Conservation (phyloP, 2,113 vertebrate species). For the Origma solitaria region DNA sequence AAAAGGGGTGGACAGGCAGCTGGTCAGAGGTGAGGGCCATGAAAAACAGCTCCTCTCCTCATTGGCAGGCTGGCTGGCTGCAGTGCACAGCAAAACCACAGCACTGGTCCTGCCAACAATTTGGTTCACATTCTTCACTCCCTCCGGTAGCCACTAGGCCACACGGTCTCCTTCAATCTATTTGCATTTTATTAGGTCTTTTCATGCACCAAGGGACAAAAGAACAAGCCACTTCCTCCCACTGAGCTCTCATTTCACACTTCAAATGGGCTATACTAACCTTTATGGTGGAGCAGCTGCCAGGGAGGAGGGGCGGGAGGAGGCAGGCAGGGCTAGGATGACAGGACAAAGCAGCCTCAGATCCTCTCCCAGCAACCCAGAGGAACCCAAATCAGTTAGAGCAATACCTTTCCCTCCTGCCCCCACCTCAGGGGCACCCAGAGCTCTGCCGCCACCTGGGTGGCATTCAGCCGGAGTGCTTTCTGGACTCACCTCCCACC, state of each 20-base stretch:
- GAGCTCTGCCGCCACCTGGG: background rate
- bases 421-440: background rate
- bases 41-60: background rate
- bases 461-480: background rate
- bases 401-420: background rate
- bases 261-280: constrained; percentile 42
- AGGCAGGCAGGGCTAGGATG: background rate
- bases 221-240: constrained; percentile 53
- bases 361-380: background rate
- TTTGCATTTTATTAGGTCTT: constrained; percentile 64
- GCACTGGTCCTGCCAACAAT: background rate
- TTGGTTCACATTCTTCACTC: background rate
- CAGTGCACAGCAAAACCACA: background rate
- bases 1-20: background rate
- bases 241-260: constrained; percentile 57
- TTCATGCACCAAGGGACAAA: constrained; percentile 50
- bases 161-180: constrained; percentile 12
- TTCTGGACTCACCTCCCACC: constrained; percentile 90
- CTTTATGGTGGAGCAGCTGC: constrained; percentile 43
- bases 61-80: background rate
- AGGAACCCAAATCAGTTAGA: background rate
- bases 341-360: background rate
- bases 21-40: background rate
- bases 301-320: background rate
- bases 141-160: constrained; percentile 34